Conservation (phyloP, 2,113 vertebrate genomes). For the Corythornis vintsioides region DNA sequence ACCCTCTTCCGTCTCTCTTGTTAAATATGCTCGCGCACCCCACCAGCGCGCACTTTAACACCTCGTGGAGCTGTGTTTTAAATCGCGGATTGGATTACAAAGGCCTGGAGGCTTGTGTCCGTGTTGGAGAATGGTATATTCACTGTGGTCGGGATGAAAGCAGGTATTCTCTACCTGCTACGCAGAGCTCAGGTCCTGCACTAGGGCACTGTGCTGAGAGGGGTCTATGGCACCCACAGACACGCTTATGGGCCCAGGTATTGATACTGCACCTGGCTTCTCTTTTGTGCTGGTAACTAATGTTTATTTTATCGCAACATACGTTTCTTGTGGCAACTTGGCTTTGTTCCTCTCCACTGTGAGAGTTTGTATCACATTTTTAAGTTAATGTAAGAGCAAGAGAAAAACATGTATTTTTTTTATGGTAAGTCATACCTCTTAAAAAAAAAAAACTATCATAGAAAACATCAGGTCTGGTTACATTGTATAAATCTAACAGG, state of each 20-base stretch:
- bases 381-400: background rate
- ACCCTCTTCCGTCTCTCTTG: background rate
- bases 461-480: background rate
- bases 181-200: background rate
- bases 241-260: background rate
- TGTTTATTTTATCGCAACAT: background rate
- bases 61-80: background rate
- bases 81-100: background rate
- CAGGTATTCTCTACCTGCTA: background rate
- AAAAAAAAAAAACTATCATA: background rate
- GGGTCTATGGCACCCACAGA: background rate
- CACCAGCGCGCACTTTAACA: background rate
- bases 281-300: background rate
- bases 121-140: background rate
- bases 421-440: rapidly evolving
- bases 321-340: background rate
- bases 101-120: background rate
- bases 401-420: background rate
- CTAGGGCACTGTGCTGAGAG: background rate
- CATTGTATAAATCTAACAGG: background rate
- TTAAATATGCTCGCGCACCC: too few species aligned
- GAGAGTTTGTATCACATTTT: background rate
- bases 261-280: background rate
- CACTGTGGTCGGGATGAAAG: background rate
- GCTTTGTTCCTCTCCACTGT: background rate